Conservation (phyloP, 2,797 vertebrate genomes). For the Neomorphus geoffroyi region DNA sequence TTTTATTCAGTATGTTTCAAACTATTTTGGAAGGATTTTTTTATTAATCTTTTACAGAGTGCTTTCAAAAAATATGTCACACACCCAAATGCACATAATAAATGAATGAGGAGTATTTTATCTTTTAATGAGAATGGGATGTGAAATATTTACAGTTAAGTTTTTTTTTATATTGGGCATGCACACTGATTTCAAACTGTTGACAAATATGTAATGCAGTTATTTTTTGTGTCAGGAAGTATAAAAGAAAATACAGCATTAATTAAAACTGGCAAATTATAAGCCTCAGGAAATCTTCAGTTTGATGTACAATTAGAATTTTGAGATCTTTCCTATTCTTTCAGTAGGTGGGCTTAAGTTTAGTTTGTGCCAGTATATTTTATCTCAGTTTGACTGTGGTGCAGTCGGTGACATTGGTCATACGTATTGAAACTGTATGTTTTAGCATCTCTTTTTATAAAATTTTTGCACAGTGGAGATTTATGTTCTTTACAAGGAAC, state of each 20-base stretch:
- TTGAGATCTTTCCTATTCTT: not conserved
- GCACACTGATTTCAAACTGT: not conserved
- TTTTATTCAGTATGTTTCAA: not conserved
- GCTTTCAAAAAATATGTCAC: not conserved
- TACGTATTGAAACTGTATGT: not conserved
- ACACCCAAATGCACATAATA: not conserved
- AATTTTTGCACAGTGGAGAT: not conserved
- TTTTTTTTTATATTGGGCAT: not conserved
- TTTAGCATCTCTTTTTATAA: not conserved
- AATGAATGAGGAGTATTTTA: not conserved
- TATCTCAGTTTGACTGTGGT: not conserved
- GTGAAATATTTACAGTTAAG: not conserved
- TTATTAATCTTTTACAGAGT: not conserved
- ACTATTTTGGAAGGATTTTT: not conserved
- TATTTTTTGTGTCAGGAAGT: not conserved
- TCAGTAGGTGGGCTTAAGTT: not conserved
- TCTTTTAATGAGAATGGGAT: not conserved
- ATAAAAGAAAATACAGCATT: not conserved
- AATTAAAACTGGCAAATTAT: not conserved
- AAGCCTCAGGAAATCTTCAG: not conserved
- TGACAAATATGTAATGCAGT: not conserved
- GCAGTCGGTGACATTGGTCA: not conserved
- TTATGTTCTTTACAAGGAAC: not conserved
- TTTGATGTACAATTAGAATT: not conserved
- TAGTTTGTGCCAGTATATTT: not conserved